phyloP scores from a whole-genome alignment of 2,888 invertebrate genomes.

The Trachelus stipa region DNA sequence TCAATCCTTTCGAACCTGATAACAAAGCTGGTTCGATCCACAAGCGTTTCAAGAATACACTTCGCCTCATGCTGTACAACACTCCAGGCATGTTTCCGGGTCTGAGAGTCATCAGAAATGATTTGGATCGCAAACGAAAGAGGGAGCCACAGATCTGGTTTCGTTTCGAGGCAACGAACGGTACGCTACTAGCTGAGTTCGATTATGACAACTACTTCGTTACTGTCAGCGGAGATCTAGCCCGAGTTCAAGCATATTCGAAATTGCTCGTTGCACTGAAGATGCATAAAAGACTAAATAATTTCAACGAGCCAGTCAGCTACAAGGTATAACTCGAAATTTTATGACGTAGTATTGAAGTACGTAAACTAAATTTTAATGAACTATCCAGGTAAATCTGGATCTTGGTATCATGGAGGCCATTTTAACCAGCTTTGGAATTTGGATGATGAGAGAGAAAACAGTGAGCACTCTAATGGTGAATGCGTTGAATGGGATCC shows the following conservation, averaged over 20 bases:
- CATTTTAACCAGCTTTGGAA: slow-evolving; percentile 41
- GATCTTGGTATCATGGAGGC: slow-evolving; percentile 41
- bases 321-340: slow-evolving; percentile 31
- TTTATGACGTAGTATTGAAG: slow-evolving; percentile 14
- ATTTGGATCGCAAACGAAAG: slow-evolving; percentile 41
- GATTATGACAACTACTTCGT: slow-evolving; percentile 45
- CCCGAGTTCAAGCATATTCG: slow-evolving; percentile 38
- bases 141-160: slow-evolving; percentile 41
- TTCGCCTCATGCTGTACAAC: slow-evolving; percentile 40
- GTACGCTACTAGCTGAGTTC: slow-evolving; percentile 37
- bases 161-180: slow-evolving; percentile 31
- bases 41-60: slow-evolving; percentile 38
- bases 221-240: slow-evolving; percentile 36
- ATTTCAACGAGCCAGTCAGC: slow-evolving; percentile 41
- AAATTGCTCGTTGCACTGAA: slow-evolving; percentile 43
- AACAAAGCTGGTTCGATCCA: slow-evolving; percentile 35
- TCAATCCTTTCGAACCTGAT: slow-evolving; percentile 37
- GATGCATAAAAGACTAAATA: slow-evolving; percentile 41
- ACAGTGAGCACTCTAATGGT: slow-evolving; percentile 29
- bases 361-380: background rate
- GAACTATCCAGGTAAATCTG: slow-evolving; percentile 32
- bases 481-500: slow-evolving; percentile 38
- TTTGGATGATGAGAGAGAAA: slow-evolving; percentile 38
- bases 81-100: slow-evolving; percentile 41
- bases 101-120: slow-evolving; percentile 40